Conservation (phyloP, 2,888 invertebrate genomes). For the Clanis bilineata region DNA sequence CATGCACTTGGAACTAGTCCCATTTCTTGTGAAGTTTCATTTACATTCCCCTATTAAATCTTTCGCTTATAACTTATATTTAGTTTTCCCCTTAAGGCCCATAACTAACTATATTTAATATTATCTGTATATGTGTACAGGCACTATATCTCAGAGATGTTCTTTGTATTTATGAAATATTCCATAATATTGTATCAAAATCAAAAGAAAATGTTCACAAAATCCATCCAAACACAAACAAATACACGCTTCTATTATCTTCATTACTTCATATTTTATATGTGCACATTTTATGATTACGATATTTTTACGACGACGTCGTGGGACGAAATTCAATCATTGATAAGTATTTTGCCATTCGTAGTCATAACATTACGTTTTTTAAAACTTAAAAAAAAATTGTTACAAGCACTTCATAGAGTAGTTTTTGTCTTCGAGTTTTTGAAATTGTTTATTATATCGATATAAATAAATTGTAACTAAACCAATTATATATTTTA, state of each 20-base stretch:
- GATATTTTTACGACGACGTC: not conserved
- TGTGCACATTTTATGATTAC: not conserved
- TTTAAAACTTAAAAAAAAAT: not conserved
- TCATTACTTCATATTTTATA: not conserved
- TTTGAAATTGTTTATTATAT: no score
- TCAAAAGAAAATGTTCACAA: no score
- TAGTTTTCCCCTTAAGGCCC: no score
- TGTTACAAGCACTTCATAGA: not conserved
- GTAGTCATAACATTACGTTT: not conserved
- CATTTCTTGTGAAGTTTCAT: not conserved
- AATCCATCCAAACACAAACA: not conserved
- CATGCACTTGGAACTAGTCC: conserved; percentile 10
- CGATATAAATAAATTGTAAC: no score
- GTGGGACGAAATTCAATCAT: conserved; percentile 6
- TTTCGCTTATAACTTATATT: not conserved
- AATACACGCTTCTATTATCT: not conserved
- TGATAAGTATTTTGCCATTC: not conserved
- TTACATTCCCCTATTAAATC: not conserved
- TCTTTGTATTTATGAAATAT: no score
- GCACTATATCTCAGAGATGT: no score
- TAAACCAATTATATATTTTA: no score
- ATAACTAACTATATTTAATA: no score
- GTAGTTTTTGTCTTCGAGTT: no score
- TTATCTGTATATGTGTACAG: no score
- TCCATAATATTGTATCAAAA: no score